Conservation (phyloP, 2,797 vertebrate species). For the Poecilia velifera region DNA sequence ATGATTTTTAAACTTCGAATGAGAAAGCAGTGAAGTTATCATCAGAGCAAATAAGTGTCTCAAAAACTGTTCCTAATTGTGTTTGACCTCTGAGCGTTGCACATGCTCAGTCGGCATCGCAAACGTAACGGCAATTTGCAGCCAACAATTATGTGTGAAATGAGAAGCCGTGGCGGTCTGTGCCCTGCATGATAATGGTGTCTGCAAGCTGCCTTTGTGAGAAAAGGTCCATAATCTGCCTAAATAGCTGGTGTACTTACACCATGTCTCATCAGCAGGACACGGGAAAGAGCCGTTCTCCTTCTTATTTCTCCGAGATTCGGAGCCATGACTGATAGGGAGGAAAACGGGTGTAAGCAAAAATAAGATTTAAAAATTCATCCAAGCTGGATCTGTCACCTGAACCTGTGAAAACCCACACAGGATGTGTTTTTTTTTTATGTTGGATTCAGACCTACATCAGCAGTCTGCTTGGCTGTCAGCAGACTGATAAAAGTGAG, state of each 20-base stretch:
- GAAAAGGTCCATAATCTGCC: neutral
- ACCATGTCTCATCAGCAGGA: slow-evolving; percentile 15
- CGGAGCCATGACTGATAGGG: neutral
- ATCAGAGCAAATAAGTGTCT: neutral
- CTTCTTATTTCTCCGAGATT: neutral
- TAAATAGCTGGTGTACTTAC: neutral
- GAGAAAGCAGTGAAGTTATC: neutral
- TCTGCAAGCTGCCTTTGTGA: neutral
- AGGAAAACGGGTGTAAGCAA: neutral
- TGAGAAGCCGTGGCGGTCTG: slow-evolving; percentile 3
- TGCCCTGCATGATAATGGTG: neutral
- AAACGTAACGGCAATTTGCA: neutral
- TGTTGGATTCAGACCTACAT: slow-evolving; percentile 7
- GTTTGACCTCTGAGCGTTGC: slow-evolving; percentile 1
- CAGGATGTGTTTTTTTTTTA: neutral
- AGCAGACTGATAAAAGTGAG: slow-evolving; percentile 18
- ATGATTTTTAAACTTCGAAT: neutral
- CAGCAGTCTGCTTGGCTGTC: slow-evolving; percentile 19
- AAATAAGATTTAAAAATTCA: neutral
- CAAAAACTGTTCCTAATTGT: neutral
- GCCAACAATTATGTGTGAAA: slow-evolving; percentile 10
- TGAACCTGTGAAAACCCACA: neutral
- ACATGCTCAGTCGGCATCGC: neutral
- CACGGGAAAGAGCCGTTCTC: neutral
- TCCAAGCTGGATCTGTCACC: neutral